Conservation (phyloP, 1,140 invertebrate genomes). For the Chironomus striatipennis region DNA sequence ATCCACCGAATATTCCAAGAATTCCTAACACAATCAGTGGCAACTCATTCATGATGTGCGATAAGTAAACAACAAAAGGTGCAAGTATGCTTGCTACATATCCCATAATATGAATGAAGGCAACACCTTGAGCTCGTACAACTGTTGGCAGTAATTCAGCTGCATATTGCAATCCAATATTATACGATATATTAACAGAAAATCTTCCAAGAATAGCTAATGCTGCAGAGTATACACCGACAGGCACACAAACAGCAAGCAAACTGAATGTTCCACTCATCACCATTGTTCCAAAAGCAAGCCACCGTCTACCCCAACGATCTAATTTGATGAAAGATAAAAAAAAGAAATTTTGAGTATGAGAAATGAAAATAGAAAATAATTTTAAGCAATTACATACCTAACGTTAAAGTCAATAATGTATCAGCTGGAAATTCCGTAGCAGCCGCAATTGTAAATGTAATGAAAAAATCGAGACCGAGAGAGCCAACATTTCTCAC, state of each 20-base stretch:
- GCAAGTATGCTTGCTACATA: slow-evolving; percentile 73
- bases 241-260: slow-evolving; percentile 56
- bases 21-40: slow-evolving; percentile 66
- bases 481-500: slow-evolving; percentile 74
- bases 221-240: slow-evolving; percentile 56
- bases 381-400: slow-evolving; percentile 36
- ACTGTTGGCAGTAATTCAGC: slow-evolving; percentile 80
- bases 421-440: slow-evolving; percentile 66
- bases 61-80: slow-evolving; percentile 73
- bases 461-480: slow-evolving; percentile 69
- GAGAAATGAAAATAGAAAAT: not conserved
- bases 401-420: slow-evolving; percentile 52
- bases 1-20: slow-evolving; percentile 60
- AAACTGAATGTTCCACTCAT: slow-evolving; percentile 72
- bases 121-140: slow-evolving; percentile 72
- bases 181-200: slow-evolving; percentile 78
- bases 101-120: slow-evolving; percentile 76
- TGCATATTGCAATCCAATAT: slow-evolving; percentile 81
- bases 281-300: slow-evolving; percentile 68
- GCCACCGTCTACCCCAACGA: slow-evolving; percentile 72
- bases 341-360: slow-evolving; percentile 48
- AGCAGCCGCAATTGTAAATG: slow-evolving; percentile 72
- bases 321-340: slow-evolving; percentile 69
- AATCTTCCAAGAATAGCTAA: slow-evolving; percentile 72
- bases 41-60: slow-evolving; percentile 54